phyloP scores from a whole-genome alignment of 2,113 vertebrate species.

The Triplophysa siluroides region DNA sequence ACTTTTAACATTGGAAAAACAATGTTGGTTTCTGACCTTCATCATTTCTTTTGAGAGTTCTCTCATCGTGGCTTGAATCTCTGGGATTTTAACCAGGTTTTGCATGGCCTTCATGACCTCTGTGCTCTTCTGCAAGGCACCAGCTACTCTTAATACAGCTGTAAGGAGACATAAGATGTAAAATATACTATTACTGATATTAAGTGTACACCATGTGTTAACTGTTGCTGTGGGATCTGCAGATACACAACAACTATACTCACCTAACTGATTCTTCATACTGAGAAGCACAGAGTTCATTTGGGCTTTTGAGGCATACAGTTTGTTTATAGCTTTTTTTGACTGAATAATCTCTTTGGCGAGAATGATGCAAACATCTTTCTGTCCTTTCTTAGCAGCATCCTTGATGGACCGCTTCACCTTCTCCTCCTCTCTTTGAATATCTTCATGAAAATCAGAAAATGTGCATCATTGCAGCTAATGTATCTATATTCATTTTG shows the following conservation, averaged over 20 bases:
- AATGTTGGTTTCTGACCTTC: slow-evolving; percentile 79
- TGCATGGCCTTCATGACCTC: slow-evolving; percentile 99
- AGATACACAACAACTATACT: slow-evolving; percentile 60
- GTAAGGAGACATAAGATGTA: slow-evolving; percentile 14
- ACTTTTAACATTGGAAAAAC: neutral
- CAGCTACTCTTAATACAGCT: slow-evolving; percentile 90
- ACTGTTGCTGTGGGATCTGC: neutral
- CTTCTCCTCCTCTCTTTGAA: slow-evolving; percentile 96
- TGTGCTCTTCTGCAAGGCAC: slow-evolving; percentile 93
- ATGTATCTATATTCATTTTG: neutral
- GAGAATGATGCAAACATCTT: slow-evolving; percentile 88
- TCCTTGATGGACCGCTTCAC: slow-evolving; percentile 96
- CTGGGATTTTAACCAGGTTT: slow-evolving; percentile 90
- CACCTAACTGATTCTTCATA: slow-evolving; percentile 98
- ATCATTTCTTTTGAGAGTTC: slow-evolving; percentile 98
- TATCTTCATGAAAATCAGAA: slow-evolving; percentile 76
- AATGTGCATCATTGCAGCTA: neutral
- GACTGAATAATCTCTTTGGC: slow-evolving; percentile 95
- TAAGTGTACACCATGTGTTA: neutral
- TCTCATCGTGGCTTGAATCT: slow-evolving; percentile 96
- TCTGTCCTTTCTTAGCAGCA: slow-evolving; percentile 94
- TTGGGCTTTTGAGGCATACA: slow-evolving; percentile 93
- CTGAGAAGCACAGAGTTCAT: slow-evolving; percentile 97
- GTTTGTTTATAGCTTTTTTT: slow-evolving; percentile 85
- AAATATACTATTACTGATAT: no score